Base-by-base conservation (phyloP, 2,797 vertebrate genomes). In the Argyrosomus regius region DNA sequence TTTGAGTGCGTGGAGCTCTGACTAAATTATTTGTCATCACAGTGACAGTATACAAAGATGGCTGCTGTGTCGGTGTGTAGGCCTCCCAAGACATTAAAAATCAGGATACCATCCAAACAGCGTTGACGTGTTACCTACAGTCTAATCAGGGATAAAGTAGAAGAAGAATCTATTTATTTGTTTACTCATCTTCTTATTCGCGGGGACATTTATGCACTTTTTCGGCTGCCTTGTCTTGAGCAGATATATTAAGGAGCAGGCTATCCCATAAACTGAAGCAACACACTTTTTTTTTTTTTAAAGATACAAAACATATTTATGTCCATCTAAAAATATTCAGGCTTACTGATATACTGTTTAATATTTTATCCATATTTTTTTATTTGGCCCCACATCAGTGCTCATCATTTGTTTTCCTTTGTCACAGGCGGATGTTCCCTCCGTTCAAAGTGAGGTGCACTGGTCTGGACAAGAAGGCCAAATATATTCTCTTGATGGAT, bases 381-480 rank as follows among this genome's bases (percentile, higher is more conserved):
- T 24, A 17, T 59, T 63, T 28, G 50, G 53, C 35, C 26, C 35
- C 9, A 43, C 65, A 72, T 18, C 28, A 12, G 6, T 80, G 28
- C 35, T 87, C 6, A 72, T 67, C 45, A 8, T 68, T 39, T 71
- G 12, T 72, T 69, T 74, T 63, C 3, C 31, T 78, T 39, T 49
- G 84, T 82, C 87, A 1, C 93, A 99, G 98, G 94, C 94, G 98
- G 94, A 99, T 99, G 98, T 99, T 99, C 75, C 98, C 98, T 77
- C 98, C 98, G 28, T 99, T 99, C 96, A 99, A 98, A 97, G 98
- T 99, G 90, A 96, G 98, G 81, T 98, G 98, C 94, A 97, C 97
- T 68, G 98, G 98, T 81, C 95, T 99, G 94, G 97, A 99, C 96
- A 99, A 98, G 94, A 99, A 99, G 93, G 97, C 98, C 93, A 99